Evolutionary conservation across 2,113 vertebrate species (phyloP).

Genomic region (Aplodontia rufa): DNA sequence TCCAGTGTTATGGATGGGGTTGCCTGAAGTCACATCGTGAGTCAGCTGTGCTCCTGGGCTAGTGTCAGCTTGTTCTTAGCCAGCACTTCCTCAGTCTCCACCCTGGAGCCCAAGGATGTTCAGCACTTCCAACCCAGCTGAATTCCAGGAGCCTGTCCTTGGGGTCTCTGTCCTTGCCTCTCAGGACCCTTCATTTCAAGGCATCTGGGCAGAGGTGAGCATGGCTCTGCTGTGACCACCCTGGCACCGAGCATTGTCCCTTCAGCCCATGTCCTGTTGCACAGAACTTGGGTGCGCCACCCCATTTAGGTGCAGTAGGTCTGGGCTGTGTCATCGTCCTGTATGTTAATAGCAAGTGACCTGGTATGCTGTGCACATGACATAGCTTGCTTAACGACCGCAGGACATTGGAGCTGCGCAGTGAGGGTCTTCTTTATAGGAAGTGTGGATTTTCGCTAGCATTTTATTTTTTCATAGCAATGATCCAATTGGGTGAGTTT

Average conservation of each 20-base stretch:
- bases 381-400: neutral
- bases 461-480: neutral
- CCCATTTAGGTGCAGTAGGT: neutral
- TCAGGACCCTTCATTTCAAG: neutral
- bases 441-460: neutral
- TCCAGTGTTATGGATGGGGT: too few species aligned
- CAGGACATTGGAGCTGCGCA: neutral
- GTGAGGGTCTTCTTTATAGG: neutral
- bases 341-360: neutral
- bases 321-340: neutral
- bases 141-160: too few species aligned
- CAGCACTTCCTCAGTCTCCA: neutral
- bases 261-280: fast-evolving
- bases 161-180: neutral
- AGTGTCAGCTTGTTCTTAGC: neutral
- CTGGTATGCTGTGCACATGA: neutral
- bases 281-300: neutral
- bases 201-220: neutral
- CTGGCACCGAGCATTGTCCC: fast-evolving
- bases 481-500: fast-evolving
- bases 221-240: fast-evolving
- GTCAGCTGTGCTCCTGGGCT: neutral
- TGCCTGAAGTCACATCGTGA: too few species aligned
- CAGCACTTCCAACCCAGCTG: too few species aligned
- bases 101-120: neutral